Conservation (phyloP, 2,797 vertebrate species). For the Lepidocolaptes lacrymiger region DNA sequence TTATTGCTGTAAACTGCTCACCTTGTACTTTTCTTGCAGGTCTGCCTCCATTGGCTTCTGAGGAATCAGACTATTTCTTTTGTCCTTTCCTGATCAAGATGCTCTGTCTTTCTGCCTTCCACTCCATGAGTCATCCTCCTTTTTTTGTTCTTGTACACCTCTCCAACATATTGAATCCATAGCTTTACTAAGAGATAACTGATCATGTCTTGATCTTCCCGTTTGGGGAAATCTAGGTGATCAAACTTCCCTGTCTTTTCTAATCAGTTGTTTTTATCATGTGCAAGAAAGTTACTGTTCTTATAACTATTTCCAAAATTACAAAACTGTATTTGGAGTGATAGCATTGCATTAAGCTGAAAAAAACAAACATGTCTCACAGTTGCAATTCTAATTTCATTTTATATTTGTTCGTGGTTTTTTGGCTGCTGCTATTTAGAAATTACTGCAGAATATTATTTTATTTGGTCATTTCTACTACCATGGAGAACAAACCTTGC, state of each 20-base stretch:
- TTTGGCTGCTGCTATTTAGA: background rate
- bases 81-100: slow-evolving; percentile 56
- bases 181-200: slow-evolving; percentile 21
- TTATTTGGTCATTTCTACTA: background rate
- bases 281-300: background rate
- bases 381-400: background rate
- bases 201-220: background rate
- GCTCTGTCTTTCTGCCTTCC: slow-evolving; percentile 25
- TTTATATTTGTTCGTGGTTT: background rate
- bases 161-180: background rate
- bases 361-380: background rate
- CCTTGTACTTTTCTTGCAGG: slow-evolving; percentile 57
- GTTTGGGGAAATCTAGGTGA: background rate
- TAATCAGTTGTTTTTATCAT: background rate
- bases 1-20: slow-evolving; percentile 69
- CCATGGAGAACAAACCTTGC: background rate
- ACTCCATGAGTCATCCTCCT: slow-evolving; percentile 15
- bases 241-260: slow-evolving; percentile 15
- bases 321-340: background rate
- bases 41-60: slow-evolving; percentile 46
- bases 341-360: background rate
- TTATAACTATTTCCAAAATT: background rate
- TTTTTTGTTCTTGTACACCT: slow-evolving; percentile 43
- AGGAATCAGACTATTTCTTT: slow-evolving; percentile 59
- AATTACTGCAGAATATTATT: background rate